Base-by-base conservation (phyloP, 64 coral and sea anemone genomes). In the Trachythela sp. region DNA sequence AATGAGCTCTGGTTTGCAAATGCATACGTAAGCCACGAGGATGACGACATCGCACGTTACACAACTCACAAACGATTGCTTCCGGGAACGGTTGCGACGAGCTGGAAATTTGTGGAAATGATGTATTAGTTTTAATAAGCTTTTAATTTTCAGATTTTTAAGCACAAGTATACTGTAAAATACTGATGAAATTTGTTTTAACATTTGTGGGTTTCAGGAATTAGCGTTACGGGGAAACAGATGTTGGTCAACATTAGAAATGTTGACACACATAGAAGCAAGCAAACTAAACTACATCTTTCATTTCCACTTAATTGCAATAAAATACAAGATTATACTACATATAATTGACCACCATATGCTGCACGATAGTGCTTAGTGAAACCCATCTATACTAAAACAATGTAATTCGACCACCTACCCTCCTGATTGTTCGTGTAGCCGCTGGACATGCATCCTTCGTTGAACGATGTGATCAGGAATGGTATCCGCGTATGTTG, bases 1-100 rank as follows among this genome's bases (percentile, higher is more conserved):
- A 87, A 54, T 97, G 95, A 14, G 43, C 51, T 48, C 85, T 52
- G 11, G 89, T 94, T 41, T 92, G 56, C 8, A 97, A 86, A 76
- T 97, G 95, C 13, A 97, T 59, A n/a, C 90, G 87, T 1, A 97
- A 87, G 17, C 88, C 95, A 9, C 95, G 88, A 5, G 95, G 95
- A 75, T 97, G 95, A 39, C 95, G 80, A 38, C 95, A 97, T 9
- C 70, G 31, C 2, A 97, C 95, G 26, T 92, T 93, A 29, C 95
- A 97, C 68, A 97, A 58, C 13, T 87, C 88, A 83, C 95, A 97
- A 14, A 97, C 85, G 1, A 94, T 93, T 18, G 92, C 91, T 26
- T 89, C 36, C 7, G 91, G 50, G 37, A 97, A 97, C 31, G 91
- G 88, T 71, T 97, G 90, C 0, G 95, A 94, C 0, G 95, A 97